Base-by-base conservation (phyloP, 2,797 vertebrate species). In the Parambassis ranga region DNA sequence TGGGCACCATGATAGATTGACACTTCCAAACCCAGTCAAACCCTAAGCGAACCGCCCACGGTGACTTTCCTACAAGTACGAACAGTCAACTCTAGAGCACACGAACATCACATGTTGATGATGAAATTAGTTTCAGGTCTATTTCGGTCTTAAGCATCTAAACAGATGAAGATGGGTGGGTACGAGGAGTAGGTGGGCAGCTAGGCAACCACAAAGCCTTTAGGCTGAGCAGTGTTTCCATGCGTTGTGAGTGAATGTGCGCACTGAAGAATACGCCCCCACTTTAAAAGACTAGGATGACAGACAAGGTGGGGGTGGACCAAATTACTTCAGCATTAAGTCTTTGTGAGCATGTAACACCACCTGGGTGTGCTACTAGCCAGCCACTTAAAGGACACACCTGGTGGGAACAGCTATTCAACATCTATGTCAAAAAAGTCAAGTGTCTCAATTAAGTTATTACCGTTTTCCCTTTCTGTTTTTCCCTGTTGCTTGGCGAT, bases 131-230 rank as follows among this genome's bases (percentile, higher is more conserved):
- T 66, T 70, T 68, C 30, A 56, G 35, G 43, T 57, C 67, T 74
- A 68, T 69, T 83, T 81, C 56, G 36, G 48, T 66, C 50, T 70
- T 53, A 58, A 59, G 57, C 36, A 75, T 71, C 74, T 55, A 62
- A 71, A 80, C 81, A 81, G 67, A 77, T 71, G 60, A 67, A 53
- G 66, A 65, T 47, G 71, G 78, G 76, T 37, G 71, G 49, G 46
- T 65, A 64, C 74, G 62, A 60, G 65, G 77, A 81, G 78, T 79
- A 83, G 79, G 77, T 85, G 82, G 82, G 75, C 71, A 84, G 66
- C 81, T 76, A 82, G 59, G 81, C 71, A 86, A 87, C 82, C 72
- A 60, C 77, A 85, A 76, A 80, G 66, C 80, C 77, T 79, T 76
- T 67, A 68, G 76, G 67, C 69, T 65, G 47, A 71, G 60, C 37